Evolutionary conservation across 2,113 vertebrate genomes (phyloP).

Genomic region (Hypanus sabinus): DNA sequence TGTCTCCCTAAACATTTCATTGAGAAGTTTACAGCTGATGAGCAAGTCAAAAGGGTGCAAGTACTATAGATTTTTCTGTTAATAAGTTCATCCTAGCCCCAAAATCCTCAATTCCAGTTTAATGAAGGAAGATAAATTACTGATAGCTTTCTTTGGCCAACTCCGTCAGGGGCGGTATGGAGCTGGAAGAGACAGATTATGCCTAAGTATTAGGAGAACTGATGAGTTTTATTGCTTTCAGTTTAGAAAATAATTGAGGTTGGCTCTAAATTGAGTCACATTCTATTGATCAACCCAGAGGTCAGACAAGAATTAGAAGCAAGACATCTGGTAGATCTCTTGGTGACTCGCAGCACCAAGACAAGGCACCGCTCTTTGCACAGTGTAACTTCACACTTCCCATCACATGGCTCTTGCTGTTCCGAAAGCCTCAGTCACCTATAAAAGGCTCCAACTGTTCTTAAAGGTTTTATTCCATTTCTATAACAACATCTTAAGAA

Average conservation of each 20-base stretch:
- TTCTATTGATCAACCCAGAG: neutral
- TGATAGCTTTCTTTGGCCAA: neutral
- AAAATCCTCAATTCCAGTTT: neutral
- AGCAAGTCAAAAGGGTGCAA: neutral
- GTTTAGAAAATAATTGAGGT: neutral
- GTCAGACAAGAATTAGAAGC: neutral
- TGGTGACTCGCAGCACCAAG: neutral
- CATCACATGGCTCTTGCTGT: neutral
- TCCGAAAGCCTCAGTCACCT: neutral
- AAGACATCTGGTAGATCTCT: neutral
- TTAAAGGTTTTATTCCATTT: neutral
- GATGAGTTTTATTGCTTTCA: neutral
- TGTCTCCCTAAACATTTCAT: neutral
- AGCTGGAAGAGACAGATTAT: neutral
- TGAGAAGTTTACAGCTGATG: neutral
- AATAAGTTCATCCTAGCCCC: neutral
- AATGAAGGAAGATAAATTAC: neutral
- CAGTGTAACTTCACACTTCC: neutral
- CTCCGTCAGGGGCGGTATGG: too few relatives aligned
- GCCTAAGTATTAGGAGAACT: neutral
- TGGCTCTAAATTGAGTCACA: neutral
- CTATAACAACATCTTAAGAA: neutral
- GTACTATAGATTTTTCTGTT: neutral
- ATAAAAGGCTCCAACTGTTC: too few relatives aligned
- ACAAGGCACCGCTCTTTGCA: neutral